A percentile compares a stretch with the other conserved stretches of the same genome.
phyloP scores from a whole-genome alignment of 2,888 invertebrate species.

The Aleiodes alternator region DNA sequence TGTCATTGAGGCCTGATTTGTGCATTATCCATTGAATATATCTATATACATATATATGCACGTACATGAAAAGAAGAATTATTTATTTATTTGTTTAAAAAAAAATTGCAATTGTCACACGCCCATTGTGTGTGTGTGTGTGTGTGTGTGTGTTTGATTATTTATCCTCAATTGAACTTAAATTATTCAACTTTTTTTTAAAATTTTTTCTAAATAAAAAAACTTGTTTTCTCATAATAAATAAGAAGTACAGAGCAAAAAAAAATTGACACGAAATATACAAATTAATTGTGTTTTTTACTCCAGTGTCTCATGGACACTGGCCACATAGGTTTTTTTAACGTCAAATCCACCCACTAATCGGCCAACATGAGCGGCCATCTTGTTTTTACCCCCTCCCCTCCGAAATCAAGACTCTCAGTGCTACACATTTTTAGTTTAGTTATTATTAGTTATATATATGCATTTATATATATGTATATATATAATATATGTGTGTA shows the following conservation, averaged over 20 bases:
- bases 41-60: too few relatives aligned
- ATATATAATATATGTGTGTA: too few relatives aligned
- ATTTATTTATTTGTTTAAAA: too few relatives aligned
- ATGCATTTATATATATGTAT: too few relatives aligned
- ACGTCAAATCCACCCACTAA: conserved; percentile 15
- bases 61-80: too few relatives aligned
- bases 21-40: too few relatives aligned
- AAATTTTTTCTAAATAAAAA: background rate
- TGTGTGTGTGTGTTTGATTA: too few relatives aligned
- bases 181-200: background rate
- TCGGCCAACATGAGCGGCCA: background rate
- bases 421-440: background rate
- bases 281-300: too few relatives aligned
- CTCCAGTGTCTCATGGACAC: background rate
- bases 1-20: too few relatives aligned
- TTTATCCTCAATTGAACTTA: background rate
- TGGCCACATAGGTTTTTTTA: background rate
- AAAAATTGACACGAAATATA: background rate
- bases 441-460: background rate
- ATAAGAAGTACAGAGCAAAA: background rate
- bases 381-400: conserved; percentile 25
- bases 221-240: background rate
- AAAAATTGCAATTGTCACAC: too few relatives aligned
- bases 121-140: background rate
- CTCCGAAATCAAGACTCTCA: background rate